Evolutionary conservation across 2,888 invertebrate genomes (phyloP), one percentile per base, ranked within the genome.

Genomic region (Leucophora obtusa): DNA sequence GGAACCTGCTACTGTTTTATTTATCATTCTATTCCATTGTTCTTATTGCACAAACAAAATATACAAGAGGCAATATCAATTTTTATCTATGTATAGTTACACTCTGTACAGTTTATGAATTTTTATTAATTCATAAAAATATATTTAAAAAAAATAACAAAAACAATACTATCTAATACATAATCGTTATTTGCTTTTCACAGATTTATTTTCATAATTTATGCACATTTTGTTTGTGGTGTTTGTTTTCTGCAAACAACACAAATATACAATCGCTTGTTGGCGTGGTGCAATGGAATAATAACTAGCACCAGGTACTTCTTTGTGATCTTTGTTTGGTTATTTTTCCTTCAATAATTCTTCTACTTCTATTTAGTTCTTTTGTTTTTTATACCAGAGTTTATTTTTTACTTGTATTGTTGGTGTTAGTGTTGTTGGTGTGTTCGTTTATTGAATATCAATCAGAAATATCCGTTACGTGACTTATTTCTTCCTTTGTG

Each of bases 401-500:
- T 73, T 7, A 6, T 28, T 28, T 28, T 28, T 51, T 28, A 35
- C 18, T 38, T 72, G 35, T 66, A 51, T 53, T 53, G 59, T 70
- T 79, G 50, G 28, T 35, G 28, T 65, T 53, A 15, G 56, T 38
- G 69, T 75, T 70, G 77, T 80, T 83, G 75, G 62, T 53, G 58
- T 85, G 85, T 85, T 86, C 87, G 87, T 85, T 87, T 85, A 87
- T 87, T 86, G 88, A 87, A 88, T 88, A 87, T 86, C 87, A 88
- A 88, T 89, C 86, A 87, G 87, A 88, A 88, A 88, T 89, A 88
- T 88, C 88, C 88, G 88, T 88, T 88, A 88, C 88, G 88, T 88
- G 88, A 89, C 88, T 87, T 86, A 88, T 87, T 83, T 82, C 83
- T 84, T 83, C 82, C 79, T 83, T 80, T 82, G 72, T 28, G 28